Evolutionary conservation across 35 echinoderm and acorn worm species (phyloP).

Genomic region (Lytechinus pictus): DNA sequence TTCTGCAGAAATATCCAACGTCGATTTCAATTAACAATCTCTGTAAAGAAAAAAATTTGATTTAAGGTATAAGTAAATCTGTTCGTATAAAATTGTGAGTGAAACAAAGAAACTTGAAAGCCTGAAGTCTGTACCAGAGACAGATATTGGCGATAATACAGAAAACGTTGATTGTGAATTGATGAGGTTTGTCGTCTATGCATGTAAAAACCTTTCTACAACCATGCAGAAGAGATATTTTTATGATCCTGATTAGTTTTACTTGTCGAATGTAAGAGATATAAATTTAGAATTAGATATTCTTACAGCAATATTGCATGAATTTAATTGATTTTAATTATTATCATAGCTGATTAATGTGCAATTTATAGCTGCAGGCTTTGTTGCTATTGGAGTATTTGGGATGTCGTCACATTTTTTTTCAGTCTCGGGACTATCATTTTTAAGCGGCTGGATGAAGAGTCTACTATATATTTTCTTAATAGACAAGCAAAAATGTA

Average conservation of each 20-base stretch:
- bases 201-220: not conserved
- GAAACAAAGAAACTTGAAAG: no score
- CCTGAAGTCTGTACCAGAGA: no score
- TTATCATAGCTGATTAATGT: not conserved
- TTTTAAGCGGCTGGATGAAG: not conserved
- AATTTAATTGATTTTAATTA: not conserved
- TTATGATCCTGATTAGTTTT: not conserved
- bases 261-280: not conserved
- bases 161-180: not conserved
- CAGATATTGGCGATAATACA: no score
- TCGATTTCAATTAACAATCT: not conserved
- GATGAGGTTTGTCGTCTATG: not conserved
- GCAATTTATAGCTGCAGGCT: not conserved
- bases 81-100: no score
- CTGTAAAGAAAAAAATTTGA: not conserved
- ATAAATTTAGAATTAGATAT: not conserved
- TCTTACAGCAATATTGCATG: conserved; percentile 12
- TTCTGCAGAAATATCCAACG: not conserved
- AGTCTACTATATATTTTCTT: not conserved
- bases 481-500: not conserved
- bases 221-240: conserved; percentile 3
- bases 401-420: not conserved
- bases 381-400: not conserved
- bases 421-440: not conserved
- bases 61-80: no score